Percentiles rank a stretch among this genome's conserved stretches.
Evolutionary conservation across 2,888 invertebrate species (phyloP).

Genomic region (Gibbula magus): DNA sequence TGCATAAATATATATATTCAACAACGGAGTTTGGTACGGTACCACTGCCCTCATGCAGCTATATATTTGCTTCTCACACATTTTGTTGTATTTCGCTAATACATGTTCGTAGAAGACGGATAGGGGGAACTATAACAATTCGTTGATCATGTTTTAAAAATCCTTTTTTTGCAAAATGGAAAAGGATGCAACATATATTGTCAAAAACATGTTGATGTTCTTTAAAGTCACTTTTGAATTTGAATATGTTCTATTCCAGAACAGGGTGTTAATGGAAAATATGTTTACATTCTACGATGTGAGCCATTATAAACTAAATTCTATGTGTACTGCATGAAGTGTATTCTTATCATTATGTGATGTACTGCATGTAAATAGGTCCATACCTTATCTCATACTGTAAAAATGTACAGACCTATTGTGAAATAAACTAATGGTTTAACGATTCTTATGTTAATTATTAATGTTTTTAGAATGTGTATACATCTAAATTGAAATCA

Average conservation of each 20-base stretch:
- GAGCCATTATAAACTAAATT: neutral
- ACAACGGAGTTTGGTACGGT: too few species aligned
- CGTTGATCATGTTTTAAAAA: too few species aligned
- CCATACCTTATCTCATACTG: neutral
- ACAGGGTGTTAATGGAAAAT: neutral
- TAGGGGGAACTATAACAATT: too few species aligned
- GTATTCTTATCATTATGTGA: neutral
- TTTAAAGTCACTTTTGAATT: too few species aligned
- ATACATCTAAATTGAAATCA: too few species aligned
- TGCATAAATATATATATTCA: too few species aligned
- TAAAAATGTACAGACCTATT: neutral
- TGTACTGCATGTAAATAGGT: neutral
- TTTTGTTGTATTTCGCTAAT: too few species aligned
- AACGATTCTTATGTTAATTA: neutral
- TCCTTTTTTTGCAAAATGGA: too few species aligned
- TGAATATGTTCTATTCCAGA: neutral
- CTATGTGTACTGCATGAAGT: neutral
- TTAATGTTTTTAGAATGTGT: too few species aligned
- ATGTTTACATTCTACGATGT: neutral
- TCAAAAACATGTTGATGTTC: too few species aligned
- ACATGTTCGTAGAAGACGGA: too few species aligned
- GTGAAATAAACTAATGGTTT: neutral
- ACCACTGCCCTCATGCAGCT: neutral
- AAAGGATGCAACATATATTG: too few species aligned
- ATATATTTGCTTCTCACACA: neutral